Evolutionary conservation across 2,888 invertebrate genomes (phyloP), one percentile per base, ranked within the genome.

Genomic region (Seira ritae): DNA sequence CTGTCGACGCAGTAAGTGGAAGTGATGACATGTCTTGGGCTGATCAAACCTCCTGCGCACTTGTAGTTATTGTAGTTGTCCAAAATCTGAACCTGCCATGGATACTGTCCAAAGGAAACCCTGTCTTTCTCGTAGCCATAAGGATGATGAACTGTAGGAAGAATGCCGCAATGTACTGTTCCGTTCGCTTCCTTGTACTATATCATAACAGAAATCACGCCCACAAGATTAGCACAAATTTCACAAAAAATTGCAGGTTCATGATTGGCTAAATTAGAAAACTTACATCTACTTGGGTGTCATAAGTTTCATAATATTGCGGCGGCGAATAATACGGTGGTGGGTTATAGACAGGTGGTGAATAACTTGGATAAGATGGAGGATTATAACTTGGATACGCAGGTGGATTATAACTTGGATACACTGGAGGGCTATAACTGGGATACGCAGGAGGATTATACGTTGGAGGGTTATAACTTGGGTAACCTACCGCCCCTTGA

Each of bases 41-140:
- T 83, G 67, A 89, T 84, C n/a, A 89, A 74, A 37, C 78, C 87
- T 76, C 89, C 89, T 17, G 87, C 86, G 20, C 86, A 86, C 72
- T 85, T 84, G 78, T 87, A 88, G 62, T 81, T 84, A 76, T 88
- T 74, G 80, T 87, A 88, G 23, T 81, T 86, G 67, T 89, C 89
- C 76, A 88, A 50, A 68, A 89, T 84, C 62, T 85, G 86, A 24
- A 87, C 89, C 22, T 87, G 87, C 89, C 89, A 89, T 6, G 89
- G 88, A 72, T 87, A 87, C 78, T 89, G 84, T 19, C 89, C 89
- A 20, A 87, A 89, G 10, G 86, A 72, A 0, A 87, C 86, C 19
- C 86, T 77, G 19, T 86, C 85, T 70, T 86, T 87, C 4, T 86
- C 83, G 50, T 86, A 84, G 15, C 89, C 89, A 68, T 86, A 88